Base-by-base conservation (phyloP, 2,113 vertebrate species). In the Eubucco bourcierii region DNA sequence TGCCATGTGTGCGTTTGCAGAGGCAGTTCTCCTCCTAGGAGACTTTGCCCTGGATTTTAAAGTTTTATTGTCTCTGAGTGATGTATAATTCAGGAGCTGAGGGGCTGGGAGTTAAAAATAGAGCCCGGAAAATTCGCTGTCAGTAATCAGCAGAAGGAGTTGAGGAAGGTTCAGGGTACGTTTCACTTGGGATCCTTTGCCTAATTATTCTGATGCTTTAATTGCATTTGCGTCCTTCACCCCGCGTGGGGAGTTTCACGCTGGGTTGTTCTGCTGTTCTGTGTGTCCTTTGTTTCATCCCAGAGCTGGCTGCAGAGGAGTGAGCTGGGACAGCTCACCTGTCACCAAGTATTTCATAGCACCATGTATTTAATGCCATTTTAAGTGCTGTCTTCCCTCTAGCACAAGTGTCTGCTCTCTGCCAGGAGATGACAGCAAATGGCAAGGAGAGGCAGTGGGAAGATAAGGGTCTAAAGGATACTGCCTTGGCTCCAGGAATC, bases 141-240 rank as follows among this genome's bases (percentile, higher is more conserved):
- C 47, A 34, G 33, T 85, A 76, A 81, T 87, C 81, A 88, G 71
- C 71, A 79, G 77, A 88, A 84, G 71, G 58, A 15, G 6, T 2
- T 31, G 44, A 33, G 70, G 50, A 88, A 65, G 61, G 39, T 84
- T 95, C 83, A 79, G 64, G 46, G 34, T 55, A 24, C 12, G 2
- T 72, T 94, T 86, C 31, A 25, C 80, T 73, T 58, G 80, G 59
- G 78, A 92, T 82, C 75, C 50, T 94, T 84, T 53, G 37, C 47
- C 82, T 91, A 63, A 94, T 96, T 86, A 85, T 86, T 84, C 59
- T 68, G 17, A 70, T 41, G 60, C 33, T 76, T 88, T 95, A 93
- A 93, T 90, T 93, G 78, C 64, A 52, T 93, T 94, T 93, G 60
- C 72, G 78, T 87, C 89, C 87, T 90, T 90, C 59, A 72, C 19